Percentiles rank a stretch among this genome's conserved stretches.
Evolutionary conservation across 2,113 vertebrate species (phyloP).

Genomic region (Chloroceryle aenea): DNA sequence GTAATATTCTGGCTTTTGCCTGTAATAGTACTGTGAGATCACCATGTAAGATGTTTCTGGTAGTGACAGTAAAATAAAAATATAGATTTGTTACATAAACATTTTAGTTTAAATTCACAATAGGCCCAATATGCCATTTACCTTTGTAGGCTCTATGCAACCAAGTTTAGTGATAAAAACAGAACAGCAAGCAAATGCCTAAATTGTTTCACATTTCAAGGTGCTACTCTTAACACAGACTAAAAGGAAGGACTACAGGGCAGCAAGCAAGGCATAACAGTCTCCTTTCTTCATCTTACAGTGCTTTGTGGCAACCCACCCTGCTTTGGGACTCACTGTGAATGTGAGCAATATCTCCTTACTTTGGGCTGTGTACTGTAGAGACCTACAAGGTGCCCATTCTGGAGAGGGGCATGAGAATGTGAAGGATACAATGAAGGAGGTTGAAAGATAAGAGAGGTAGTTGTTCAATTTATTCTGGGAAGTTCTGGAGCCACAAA

Average conservation of each 20-base stretch:
- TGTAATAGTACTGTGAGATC: background rate
- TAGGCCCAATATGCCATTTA: background rate
- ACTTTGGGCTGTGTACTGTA: accelerated
- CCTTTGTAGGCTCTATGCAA: background rate
- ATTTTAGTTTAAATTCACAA: background rate
- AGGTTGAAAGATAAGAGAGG: background rate
- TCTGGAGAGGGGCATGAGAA: background rate
- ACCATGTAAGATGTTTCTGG: background rate
- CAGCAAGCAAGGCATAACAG: background rate
- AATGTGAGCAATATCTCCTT: background rate
- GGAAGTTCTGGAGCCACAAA: background rate
- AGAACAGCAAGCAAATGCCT: background rate
- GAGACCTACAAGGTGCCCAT: background rate
- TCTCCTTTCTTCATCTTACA: background rate
- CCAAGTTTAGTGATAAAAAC: background rate
- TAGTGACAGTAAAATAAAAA: background rate
- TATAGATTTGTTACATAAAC: background rate
- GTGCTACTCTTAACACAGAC: background rate
- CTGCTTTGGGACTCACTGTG: background rate
- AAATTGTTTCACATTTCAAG: background rate
- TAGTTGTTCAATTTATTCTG: background rate
- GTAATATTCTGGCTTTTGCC: background rate
- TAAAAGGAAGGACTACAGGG: background rate
- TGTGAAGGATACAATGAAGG: background rate
- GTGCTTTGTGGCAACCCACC: background rate